These are phyloP conservation scores for Pteropus alecto DNA, from an alignment of 2,113 vertebrate genomes.

Conservation along the genomic window DNA sequence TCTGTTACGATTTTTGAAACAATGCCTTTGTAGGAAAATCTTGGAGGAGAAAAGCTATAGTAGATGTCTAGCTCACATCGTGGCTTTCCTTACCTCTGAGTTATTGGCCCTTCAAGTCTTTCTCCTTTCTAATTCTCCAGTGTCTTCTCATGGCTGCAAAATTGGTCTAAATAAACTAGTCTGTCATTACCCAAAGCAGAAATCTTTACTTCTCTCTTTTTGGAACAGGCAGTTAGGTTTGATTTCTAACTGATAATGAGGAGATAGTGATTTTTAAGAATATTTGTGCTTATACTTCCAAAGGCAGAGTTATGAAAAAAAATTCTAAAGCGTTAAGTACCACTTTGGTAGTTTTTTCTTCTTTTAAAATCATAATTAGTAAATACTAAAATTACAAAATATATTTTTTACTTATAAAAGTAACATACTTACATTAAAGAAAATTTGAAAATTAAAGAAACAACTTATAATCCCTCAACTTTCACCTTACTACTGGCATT, in stretches of 20 bases:
- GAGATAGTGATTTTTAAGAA: neutral
- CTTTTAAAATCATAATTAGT: neutral
- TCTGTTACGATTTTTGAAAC: neutral
- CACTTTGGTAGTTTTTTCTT: neutral
- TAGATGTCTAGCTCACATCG: neutral
- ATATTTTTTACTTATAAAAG: neutral
- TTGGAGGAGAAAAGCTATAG: neutral
- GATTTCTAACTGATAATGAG: neutral
- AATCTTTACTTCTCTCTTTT: neutral
- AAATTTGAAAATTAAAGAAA: neutral
- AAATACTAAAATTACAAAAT: neutral
- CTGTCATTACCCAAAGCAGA: neutral
- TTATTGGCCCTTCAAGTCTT: neutral
- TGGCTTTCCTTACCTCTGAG: neutral
- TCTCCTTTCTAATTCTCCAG: neutral
- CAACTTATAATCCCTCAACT: neutral
- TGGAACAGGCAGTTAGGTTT: neutral
- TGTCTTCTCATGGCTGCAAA: neutral
- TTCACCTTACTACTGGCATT: neutral
- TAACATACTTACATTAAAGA: neutral
- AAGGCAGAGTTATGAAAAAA: neutral
- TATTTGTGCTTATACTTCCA: neutral
- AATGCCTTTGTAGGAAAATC: neutral
- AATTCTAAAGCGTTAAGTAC: neutral
- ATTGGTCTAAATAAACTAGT: neutral